Conservation (phyloP, 2,797 vertebrate species). For the Cottoperca gobio region DNA sequence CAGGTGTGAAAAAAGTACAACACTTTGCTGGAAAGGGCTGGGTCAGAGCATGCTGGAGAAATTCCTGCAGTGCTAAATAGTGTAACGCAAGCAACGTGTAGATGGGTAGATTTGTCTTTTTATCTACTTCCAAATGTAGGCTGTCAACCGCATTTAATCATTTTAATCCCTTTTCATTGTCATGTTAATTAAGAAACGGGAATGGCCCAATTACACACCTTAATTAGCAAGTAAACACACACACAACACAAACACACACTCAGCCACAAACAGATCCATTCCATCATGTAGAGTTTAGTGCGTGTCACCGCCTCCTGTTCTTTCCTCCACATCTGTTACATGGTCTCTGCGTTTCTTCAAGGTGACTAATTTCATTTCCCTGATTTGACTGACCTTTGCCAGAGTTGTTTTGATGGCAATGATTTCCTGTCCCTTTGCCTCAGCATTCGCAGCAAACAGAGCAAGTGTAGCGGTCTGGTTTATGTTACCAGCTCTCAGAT, state of each 20-base stretch:
- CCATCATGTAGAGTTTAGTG: conserved; percentile 10
- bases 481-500: conserved; percentile 77
- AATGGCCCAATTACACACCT: conserved; percentile 48
- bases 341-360: conserved; percentile 84
- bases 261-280: conserved; percentile 27
- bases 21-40: background rate
- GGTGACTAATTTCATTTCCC: conserved; percentile 94
- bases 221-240: conserved; percentile 49
- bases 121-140: conserved; percentile 35
- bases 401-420: conserved; percentile 91
- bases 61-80: background rate
- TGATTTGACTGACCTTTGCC: conserved; percentile 94
- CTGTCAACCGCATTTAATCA: conserved; percentile 39
- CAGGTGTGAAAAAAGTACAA: background rate
- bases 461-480: conserved; percentile 82
- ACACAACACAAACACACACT: background rate
- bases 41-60: conserved; percentile 1
- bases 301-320: conserved; percentile 19
- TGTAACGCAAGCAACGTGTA: conserved; percentile 17
- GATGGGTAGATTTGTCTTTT: conserved; percentile 12
- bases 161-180: conserved; percentile 51
- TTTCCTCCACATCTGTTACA: conserved; percentile 40
- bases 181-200: conserved; percentile 51
- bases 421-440: conserved; percentile 96
- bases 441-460: conserved; percentile 80